Base-by-base conservation (phyloP, 92 coral and sea anemone species). In the Umimayanthus kanabou region DNA sequence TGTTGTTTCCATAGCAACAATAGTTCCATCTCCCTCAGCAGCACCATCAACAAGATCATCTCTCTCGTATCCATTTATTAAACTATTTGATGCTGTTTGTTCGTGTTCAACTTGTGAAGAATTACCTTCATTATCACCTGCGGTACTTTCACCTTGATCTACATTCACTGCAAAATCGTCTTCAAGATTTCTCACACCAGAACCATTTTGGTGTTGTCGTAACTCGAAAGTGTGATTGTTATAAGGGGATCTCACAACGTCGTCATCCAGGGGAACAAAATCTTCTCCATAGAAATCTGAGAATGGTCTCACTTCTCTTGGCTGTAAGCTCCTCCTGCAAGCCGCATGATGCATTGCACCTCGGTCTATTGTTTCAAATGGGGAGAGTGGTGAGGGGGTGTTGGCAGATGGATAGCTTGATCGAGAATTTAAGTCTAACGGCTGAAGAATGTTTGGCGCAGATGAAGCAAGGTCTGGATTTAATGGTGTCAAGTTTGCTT, bases 381-480 rank as follows among this genome's bases (percentile, higher is more conserved):
- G 98, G 18, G 96, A 91, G 18, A 83, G 80, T 64, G 98, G 98
- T 55, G 98, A 93, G 1, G 92, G 87, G 0, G 93, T 76, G 77
- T 76, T 87, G 23, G 78, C 89, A 69, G 88, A 50, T 50, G 90
- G 89, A 80, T 82, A 89, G 75, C 86, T 87, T 39, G 92, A 82
- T 58, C 89, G 84, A 15, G 80, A 87, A 85, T 93, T 94, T 73
- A 85, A 80, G 67, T 94, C 84, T 3, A 92, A 76, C 13, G 96
- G 95, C 70, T 80, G 93, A 58, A 94, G 88, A 64, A 95, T 92
- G 75, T 95, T 91, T 47, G 98, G 98, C 30, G 96, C 98, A 5
- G 96, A 93, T 18, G 96, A 95, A 33, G 88, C 85, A 45, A 95
- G 90, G 6, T 95, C 93, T 25, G 98, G 93, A 79, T 90, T 93